phyloP scores from a whole-genome alignment of 2,888 invertebrate genomes.

The Sinhomidia bicolor region DNA sequence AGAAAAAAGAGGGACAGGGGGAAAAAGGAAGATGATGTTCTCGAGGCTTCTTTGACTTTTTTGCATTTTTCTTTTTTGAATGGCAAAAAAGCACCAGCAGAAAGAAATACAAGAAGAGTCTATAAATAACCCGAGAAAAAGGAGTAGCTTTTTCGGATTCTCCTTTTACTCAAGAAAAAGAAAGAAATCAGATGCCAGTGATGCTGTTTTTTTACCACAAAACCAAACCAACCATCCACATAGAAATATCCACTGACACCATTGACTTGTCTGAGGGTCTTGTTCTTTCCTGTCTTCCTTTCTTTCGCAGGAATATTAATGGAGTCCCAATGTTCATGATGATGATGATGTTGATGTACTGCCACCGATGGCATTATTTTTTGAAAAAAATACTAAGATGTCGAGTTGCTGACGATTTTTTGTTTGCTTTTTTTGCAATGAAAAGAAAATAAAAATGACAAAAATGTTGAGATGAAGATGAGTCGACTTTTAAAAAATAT shows the following conservation, averaged over 20 bases:
- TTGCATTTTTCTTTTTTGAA: background rate
- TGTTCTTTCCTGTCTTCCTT: too few species aligned
- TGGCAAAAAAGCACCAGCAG: too few species aligned
- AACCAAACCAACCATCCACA: background rate
- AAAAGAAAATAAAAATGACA: background rate
- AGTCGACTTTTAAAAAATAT: too few species aligned
- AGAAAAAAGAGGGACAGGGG: background rate
- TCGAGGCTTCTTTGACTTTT: background rate
- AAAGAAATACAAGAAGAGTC: background rate
- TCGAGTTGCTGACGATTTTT: background rate
- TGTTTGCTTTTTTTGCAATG: background rate
- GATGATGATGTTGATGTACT: background rate
- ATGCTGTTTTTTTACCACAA: background rate
- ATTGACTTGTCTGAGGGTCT: background rate
- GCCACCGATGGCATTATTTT: background rate
- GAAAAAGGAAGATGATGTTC: background rate
- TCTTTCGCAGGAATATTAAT: conserved; percentile 41
- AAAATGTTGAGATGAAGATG: background rate
- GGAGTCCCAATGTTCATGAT: background rate
- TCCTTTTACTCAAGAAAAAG: background rate
- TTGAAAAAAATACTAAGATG: background rate
- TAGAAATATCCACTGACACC: background rate
- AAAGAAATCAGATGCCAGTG: conserved; percentile 26
- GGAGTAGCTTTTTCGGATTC: background rate
- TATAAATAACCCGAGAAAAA: background rate